These are phyloP conservation scores for Nothocercus julius DNA, from an alignment of 2,113 vertebrate species.

Conservation along the genomic window DNA sequence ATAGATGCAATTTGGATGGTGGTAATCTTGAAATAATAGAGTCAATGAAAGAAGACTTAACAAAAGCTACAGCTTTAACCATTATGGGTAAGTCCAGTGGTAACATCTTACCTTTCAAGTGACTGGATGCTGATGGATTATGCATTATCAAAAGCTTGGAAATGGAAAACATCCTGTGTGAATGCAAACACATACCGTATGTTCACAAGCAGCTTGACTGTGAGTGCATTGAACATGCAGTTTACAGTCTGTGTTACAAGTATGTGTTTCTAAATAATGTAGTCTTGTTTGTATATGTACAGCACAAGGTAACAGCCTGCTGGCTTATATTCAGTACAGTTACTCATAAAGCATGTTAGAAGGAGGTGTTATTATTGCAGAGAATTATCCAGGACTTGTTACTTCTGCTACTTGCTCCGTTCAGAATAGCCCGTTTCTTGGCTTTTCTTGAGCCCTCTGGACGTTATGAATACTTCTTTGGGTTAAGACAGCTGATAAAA, in stretches of 20 bases:
- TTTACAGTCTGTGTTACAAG: not conserved
- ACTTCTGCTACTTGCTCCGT: not conserved
- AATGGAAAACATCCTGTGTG: conserved; percentile 10
- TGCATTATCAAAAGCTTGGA: conserved; percentile 56
- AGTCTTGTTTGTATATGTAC: not conserved
- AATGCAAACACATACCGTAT: not conserved
- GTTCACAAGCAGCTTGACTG: not conserved
- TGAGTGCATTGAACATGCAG: not conserved
- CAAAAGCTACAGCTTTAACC: conserved; percentile 93
- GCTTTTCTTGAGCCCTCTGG: not conserved
- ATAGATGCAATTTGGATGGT: conserved; percentile 96
- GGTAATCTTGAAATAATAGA: conserved; percentile 93
- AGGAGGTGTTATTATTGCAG: not conserved
- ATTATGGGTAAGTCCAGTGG: conserved; percentile 92
- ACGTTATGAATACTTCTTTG: not conserved
- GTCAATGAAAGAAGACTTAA: conserved; percentile 90
- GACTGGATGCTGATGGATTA: conserved; percentile 72
- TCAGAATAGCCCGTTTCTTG: not conserved
- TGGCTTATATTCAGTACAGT: not conserved
- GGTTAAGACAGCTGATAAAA: not conserved
- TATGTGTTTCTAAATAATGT: not conserved
- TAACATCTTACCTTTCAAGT: conserved; percentile 33
- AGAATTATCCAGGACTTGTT: not conserved
- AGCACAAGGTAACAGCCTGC: not conserved
- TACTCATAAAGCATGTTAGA: not conserved